These are phyloP conservation scores for Haliclona indistincta DNA, from an alignment of 37 sponge, comb jelly and placozoan genomes.

Conservation along the genomic window DNA sequence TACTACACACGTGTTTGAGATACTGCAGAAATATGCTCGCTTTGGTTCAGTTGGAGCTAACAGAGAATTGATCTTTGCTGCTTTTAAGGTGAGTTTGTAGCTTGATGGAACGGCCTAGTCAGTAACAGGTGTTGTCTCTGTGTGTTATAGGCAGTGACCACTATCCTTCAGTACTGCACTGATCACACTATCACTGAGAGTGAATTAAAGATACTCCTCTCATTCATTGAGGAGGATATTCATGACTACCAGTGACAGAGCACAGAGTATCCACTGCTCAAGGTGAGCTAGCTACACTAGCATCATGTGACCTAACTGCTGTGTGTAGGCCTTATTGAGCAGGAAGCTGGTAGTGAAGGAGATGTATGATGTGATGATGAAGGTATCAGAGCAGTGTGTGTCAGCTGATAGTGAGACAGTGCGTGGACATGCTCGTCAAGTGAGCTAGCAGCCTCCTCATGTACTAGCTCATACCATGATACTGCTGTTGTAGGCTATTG, in stretches of 20 bases:
- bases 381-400: too few species aligned
- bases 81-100: constrained; percentile 69
- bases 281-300: constrained; percentile 69
- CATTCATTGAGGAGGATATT: constrained; percentile 89
- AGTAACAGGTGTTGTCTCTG: too few species aligned
- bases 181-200: constrained; percentile 46
- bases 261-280: constrained; percentile 89
- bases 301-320: too few species aligned
- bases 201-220: constrained; percentile 71
- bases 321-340: too few species aligned
- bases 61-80: constrained; percentile 59
- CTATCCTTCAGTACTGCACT: constrained; percentile 45
- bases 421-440: too few species aligned
- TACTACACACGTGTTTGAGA: constrained; percentile 48
- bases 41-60: constrained; percentile 50
- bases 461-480: too few species aligned
- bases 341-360: too few species aligned
- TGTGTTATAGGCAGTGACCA: constrained; percentile 87
- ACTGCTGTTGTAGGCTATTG: too few species aligned
- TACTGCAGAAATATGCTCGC: constrained; percentile 67
- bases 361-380: too few species aligned
- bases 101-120: too few species aligned
- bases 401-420: too few species aligned
- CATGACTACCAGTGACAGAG: constrained; percentile 73
- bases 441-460: too few species aligned